Conservation (phyloP, 2,797 vertebrate species). For the Propithecus deckenii region DNA sequence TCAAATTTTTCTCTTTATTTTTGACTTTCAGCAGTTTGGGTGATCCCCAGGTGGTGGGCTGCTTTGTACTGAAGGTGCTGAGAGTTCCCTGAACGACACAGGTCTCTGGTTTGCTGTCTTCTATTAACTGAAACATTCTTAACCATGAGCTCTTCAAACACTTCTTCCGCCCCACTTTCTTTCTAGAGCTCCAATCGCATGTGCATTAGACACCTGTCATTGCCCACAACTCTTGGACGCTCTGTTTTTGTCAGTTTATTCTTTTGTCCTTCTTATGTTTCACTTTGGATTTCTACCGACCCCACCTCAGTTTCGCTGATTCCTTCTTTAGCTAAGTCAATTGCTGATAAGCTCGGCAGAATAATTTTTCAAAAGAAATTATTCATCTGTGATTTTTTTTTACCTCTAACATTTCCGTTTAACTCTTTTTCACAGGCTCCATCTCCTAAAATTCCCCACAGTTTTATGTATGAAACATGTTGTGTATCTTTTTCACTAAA, state of each 20-base stretch:
- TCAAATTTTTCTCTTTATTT: background rate
- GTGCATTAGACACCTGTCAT: accelerated
- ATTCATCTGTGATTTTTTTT: background rate
- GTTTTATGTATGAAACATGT: background rate
- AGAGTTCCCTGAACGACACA: background rate
- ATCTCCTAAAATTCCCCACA: background rate
- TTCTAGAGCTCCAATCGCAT: background rate
- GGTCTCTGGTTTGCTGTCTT: background rate
- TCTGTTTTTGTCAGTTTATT: background rate
- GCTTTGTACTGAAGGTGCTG: background rate
- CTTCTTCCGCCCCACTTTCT: background rate
- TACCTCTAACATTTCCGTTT: background rate
- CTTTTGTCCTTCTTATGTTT: background rate
- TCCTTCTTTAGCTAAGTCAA: background rate
- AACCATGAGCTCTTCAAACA: background rate
- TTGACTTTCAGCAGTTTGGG: background rate
- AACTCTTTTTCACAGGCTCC: background rate
- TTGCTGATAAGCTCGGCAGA: background rate
- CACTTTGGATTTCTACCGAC: background rate
- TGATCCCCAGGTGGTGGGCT: background rate
- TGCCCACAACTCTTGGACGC: background rate
- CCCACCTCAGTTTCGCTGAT: background rate
- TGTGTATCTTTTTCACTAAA: background rate
- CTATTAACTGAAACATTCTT: background rate
- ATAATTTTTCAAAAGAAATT: background rate